Base-by-base conservation (phyloP, 2,797 vertebrate genomes). In the Simalia tracyae region DNA sequence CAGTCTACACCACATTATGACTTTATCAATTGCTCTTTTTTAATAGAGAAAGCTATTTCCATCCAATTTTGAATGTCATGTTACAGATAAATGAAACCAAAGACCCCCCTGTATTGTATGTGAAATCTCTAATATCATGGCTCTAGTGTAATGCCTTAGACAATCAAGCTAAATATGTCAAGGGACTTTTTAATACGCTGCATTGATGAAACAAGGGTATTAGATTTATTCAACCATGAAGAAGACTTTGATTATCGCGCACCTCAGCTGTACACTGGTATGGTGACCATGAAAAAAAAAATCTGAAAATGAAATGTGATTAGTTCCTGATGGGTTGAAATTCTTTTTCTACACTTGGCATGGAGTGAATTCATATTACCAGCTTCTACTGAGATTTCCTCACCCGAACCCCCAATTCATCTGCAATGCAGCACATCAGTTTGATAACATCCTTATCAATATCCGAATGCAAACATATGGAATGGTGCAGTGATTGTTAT, bases 171-270 rank as follows among this genome's bases (percentile, higher is more conserved):
- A 97, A 97, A 97, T 97, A 96, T 97, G 96, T 95, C 96, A 97
- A 63, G 96, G 96, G 95, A 97, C 93, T 96, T 96, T 95, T 97
- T 97, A 97, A 97, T 97, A 95, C 28, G 31, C 94, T 94, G 89
- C 86, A 28, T 94, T 97, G 97, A 97, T 97, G 95, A 98, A 97
- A 95, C 93, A 95, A 95, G 92, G 93, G 94, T 96, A 97, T 97
- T 98, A 97, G 96, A 97, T 97, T 96, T 97, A 97, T 97, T 97
- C 97, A 97, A 88, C 95, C 96, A 91, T 97, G 97, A 97, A 97
- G 95, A 96, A 95, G 95, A 92, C 89, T 97, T 97, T 98, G 97
- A 98, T 97, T 97, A 97, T 96, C 95, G 93, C 57, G 95, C 92
- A 97, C 95, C 96, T 97, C 96, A 94, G 96, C 94, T 94, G 36